Base-by-base conservation (phyloP, 2,888 invertebrate genomes). In the Phymatocera aterrima region DNA sequence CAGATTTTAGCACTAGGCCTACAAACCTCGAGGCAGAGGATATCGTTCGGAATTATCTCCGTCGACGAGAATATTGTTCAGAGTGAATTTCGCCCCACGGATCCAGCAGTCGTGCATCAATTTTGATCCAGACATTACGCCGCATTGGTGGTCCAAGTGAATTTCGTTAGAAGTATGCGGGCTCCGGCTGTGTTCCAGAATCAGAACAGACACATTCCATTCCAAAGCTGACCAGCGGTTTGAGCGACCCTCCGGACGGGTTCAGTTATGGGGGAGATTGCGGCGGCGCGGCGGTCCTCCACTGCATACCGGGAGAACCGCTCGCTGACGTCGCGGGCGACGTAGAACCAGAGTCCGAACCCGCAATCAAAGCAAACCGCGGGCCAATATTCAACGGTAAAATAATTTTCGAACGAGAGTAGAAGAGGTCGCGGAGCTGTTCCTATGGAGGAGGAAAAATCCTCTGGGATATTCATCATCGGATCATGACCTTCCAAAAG, bases 131-230 rank as follows among this genome's bases (percentile, higher is more conserved):
- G 24, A 43, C 40, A 24, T 68, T 1, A 10, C 12, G 21, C 72
- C 31, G 51, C 72, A 72, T 82, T 84, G 88, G 88, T 87, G 88
- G 88, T 88, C 88, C 83, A 79, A 70, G 72, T 81, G 79, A 78
- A 82, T 78, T 57, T 75, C 60, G 10, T 43, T 21, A 75, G 37
- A 54, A 40, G 40, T 57, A 54, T 54, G 75, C 75, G 40, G 75
- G 65, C 24, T 40, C 31, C 57, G 57, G 37, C 24, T 54, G 31
- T 75, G 75, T 86, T 87, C 86, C 86, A 84, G 87, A 90, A 90
- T 90, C 88, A 85, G 87, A 87, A 88, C 88, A 84, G 88, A 85
- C 88, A 84, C 89, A 90, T 89, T 90, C 89, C 89, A 89, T 88
- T 85, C 87, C 86, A 78, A 77, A 80, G 86, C 85, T 87, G 87